Percentiles rank a stretch among this genome's conserved stretches.
Evolutionary conservation across 2,888 invertebrate genomes (phyloP).

Genomic region (Tinea trinotella): DNA sequence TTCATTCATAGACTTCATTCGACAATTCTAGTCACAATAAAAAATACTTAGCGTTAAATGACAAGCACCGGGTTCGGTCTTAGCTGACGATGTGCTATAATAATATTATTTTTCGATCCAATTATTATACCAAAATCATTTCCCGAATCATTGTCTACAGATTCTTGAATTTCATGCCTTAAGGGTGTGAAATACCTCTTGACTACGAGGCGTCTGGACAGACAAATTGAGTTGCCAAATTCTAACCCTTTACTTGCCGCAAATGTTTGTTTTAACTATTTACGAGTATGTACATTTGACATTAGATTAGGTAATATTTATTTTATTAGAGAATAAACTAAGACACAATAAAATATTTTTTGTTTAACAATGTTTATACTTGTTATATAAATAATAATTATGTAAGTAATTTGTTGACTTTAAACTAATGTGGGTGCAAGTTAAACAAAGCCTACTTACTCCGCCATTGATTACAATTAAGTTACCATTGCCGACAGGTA

Average conservation of each 20-base stretch:
- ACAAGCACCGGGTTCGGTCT: too few species aligned
- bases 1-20: too few species aligned
- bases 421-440: slow-evolving; percentile 12
- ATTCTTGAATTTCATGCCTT: neutral
- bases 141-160: neutral
- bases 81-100: too few species aligned
- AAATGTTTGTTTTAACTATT: neutral
- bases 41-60: too few species aligned
- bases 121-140: neutral
- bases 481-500: neutral
- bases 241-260: neutral
- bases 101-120: neutral
- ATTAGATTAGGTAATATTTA: too few species aligned
- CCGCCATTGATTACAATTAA: slow-evolving; percentile 10
- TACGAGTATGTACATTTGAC: too few species aligned
- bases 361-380: too few species aligned
- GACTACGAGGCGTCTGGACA: neutral
- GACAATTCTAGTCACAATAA: too few species aligned
- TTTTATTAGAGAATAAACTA: too few species aligned
- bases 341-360: too few species aligned
- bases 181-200: neutral
- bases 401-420: slow-evolving; percentile 9
- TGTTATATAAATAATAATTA: slow-evolving; percentile 10
- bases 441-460: slow-evolving; percentile 3
- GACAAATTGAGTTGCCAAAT: neutral